Evolutionary conservation across 1,140 invertebrate species (phyloP).

Genomic region (Penaeus japonicus): DNA sequence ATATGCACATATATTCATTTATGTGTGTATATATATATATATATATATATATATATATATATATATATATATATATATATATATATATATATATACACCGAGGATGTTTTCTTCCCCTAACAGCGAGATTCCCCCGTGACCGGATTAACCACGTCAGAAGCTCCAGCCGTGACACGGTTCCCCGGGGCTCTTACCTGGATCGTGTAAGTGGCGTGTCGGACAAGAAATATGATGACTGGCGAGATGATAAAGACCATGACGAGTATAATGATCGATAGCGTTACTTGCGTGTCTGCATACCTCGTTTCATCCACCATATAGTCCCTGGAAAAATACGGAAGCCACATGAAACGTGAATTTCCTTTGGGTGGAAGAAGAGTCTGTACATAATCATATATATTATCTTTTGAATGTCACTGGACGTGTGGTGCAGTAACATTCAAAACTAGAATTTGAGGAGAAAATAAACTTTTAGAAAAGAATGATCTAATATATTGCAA

Average conservation of each 20-base stretch:
- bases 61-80: neutral
- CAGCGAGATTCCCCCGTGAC: no score
- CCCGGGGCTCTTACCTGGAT: constrained; percentile 29
- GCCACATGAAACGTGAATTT: neutral
- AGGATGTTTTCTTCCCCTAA: no score
- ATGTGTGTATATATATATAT: neutral
- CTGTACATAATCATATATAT: no score
- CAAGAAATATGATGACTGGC: constrained; percentile 82
- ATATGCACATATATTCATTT: neutral
- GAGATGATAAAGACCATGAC: constrained; percentile 81
- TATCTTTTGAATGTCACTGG: no score
- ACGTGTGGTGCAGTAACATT: no score
- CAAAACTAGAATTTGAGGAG: no score
- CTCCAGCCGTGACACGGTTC: no score
- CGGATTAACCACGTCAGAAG: no score
- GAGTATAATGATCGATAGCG: constrained; percentile 71
- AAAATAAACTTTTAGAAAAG: no score
- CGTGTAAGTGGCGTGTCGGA: constrained; percentile 62
- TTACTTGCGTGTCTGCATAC: constrained; percentile 22
- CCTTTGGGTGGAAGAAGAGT: no score
- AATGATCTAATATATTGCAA: no score
- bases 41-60: constrained; percentile 6
- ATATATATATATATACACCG: constrained; percentile 6
- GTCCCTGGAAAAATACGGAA: neutral
- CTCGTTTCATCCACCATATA: constrained; percentile 26